Evolutionary conservation across 1,140 invertebrate genomes (phyloP).

Genomic region (Tetramorium parvispinum): DNA sequence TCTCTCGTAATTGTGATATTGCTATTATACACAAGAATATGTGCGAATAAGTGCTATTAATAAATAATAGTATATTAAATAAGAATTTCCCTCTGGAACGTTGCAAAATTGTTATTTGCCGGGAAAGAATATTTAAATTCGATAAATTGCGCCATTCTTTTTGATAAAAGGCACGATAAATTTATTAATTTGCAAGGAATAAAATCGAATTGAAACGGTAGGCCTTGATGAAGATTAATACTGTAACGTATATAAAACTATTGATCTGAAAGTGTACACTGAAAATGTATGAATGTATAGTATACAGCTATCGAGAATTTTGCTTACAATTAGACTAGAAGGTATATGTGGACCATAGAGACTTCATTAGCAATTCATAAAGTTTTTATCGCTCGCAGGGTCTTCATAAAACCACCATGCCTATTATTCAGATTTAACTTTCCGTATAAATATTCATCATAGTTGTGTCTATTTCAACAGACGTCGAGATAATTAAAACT

Average conservation of each 20-base stretch:
- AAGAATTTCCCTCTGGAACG: not conserved
- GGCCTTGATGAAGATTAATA: not conserved
- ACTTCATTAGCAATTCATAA: conserved; percentile 7
- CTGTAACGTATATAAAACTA: conserved; percentile 18
- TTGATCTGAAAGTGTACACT: conserved; percentile 21
- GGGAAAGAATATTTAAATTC: not conserved
- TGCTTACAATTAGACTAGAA: not conserved
- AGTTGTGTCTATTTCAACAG: not conserved
- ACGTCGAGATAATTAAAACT: not conserved
- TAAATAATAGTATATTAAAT: conserved; percentile 17
- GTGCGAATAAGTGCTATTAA: not conserved
- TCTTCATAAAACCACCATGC: not conserved
- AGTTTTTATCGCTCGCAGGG: not conserved
- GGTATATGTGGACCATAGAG: not conserved
- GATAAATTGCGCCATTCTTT: not conserved
- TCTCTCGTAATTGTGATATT: conserved; percentile 11
- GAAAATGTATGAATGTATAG: not conserved
- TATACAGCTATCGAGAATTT: not conserved
- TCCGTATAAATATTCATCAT: not conserved
- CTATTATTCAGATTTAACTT: conserved; percentile 10
- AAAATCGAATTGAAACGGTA: not conserved
- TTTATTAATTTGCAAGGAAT: conserved; percentile 22
- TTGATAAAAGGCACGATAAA: conserved; percentile 9
- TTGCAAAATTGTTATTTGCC: not conserved
- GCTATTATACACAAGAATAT: not conserved